These are phyloP conservation scores for Lytechinus variegatus DNA, from an alignment of 35 echinoderm and acorn worm genomes.

Conservation along the genomic window DNA sequence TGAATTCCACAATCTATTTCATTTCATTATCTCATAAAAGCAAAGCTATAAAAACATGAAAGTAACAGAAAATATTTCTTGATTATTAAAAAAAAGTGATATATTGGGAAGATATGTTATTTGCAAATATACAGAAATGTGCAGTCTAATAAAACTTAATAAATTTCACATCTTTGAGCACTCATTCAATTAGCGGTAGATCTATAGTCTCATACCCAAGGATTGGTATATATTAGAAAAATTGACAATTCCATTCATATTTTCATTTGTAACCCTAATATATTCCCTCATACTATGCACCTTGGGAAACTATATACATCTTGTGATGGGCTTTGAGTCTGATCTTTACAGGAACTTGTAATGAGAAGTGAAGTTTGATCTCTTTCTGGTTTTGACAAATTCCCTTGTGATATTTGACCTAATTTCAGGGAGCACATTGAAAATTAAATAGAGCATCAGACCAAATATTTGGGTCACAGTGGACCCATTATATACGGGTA, in stretches of 20 bases:
- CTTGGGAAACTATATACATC: neutral
- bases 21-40: too few relatives aligned
- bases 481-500: neutral
- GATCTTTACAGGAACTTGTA: constrained; percentile 19
- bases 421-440: constrained; percentile 18
- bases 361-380: constrained; percentile 1
- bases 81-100: too few relatives aligned
- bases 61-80: too few relatives aligned
- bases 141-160: neutral
- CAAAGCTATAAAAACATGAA: too few relatives aligned
- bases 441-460: constrained; percentile 42
- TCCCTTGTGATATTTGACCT: constrained; percentile 37
- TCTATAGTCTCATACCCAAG: neutral
- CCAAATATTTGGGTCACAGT: constrained; percentile 34
- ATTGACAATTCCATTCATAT: neutral
- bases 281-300: neutral
- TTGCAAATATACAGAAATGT: too few relatives aligned
- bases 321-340: neutral
- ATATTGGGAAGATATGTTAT: too few relatives aligned
- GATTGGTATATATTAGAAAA: neutral
- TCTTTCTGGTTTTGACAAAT: constrained; percentile 3
- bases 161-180: neutral
- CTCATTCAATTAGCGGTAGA: neutral
- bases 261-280: constrained; percentile 20
- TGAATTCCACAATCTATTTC: too few relatives aligned